phyloP scores from a whole-genome alignment of 1,140 invertebrate genomes.

The Penaeus vannamei region DNA sequence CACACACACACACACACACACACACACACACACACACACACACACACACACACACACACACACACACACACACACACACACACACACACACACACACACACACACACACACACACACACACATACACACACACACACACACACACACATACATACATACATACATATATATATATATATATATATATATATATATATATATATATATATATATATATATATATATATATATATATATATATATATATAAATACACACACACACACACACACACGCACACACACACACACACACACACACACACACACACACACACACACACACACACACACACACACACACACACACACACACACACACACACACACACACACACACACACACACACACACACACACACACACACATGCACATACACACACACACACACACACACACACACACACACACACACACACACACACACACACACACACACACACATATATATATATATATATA shows the following conservation, averaged over 20 bases:
- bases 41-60: neutral
- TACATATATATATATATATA: neutral
- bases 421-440: neutral
- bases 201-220: conserved; percentile 6
- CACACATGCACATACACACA: neutral
- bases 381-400: conserved; percentile 16
- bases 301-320: neutral
- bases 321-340: conserved; percentile 11
- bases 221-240: conserved; percentile 6
- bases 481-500: neutral
- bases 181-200: neutral
- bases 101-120: neutral
- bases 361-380: conserved; percentile 13
- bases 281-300: neutral
- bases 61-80: neutral
- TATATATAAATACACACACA: conserved; percentile 3
- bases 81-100: neutral
- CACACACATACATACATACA: neutral
- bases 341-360: conserved; percentile 11
- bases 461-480: neutral
- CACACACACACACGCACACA: conserved; percentile 10
- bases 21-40: too few relatives aligned
- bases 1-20: too few relatives aligned
- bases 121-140: conserved; percentile 6
- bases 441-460: neutral